phyloP scores from a whole-genome alignment of 2,888 invertebrate species.

The Epinotia ramella region DNA sequence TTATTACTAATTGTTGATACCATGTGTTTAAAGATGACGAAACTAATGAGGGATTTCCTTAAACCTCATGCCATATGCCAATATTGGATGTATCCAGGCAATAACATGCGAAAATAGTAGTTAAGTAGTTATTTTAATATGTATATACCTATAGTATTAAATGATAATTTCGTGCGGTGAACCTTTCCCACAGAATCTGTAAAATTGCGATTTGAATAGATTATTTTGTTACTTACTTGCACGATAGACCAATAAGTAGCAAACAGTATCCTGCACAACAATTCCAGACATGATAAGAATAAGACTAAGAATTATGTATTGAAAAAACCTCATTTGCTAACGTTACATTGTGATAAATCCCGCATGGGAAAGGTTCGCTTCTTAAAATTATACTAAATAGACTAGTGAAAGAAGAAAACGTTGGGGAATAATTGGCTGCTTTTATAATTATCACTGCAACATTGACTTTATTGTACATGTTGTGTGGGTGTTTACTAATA shows the following conservation, averaged over 20 bases:
- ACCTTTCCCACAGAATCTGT: neutral
- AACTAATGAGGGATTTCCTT: neutral
- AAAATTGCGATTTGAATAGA: neutral
- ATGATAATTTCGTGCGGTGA: neutral
- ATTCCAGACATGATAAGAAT: neutral
- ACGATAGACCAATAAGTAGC: neutral
- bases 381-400: neutral
- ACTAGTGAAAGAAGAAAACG: neutral
- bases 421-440: conserved; percentile 7
- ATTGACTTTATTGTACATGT: neutral
- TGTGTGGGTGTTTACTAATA: too few relatives aligned
- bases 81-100: neutral
- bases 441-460: neutral
- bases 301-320: too few relatives aligned
- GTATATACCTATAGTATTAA: too few relatives aligned
- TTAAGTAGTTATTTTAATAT: neutral
- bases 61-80: conserved; percentile 60
- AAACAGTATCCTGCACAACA: neutral
- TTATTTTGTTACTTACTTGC: neutral
- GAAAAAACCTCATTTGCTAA: too few relatives aligned
- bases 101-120: conserved; percentile 3
- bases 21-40: neutral
- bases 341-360: too few relatives aligned
- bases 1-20: neutral
- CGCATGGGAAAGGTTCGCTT: neutral